Conservation (phyloP, 2,113 vertebrate genomes). For the Centropus bengalensis region DNA sequence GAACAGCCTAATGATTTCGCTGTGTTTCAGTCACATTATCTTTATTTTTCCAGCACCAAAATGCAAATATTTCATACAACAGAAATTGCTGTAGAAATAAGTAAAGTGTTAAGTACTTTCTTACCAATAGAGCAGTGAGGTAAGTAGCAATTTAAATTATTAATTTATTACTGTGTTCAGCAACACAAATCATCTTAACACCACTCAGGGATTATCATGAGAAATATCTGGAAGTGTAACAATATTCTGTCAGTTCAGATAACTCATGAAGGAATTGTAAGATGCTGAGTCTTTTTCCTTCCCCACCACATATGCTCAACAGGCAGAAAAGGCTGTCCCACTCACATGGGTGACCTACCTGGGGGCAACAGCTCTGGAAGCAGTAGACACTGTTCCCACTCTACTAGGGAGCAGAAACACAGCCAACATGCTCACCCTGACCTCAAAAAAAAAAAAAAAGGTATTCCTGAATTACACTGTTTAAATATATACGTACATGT, state of each 20-base stretch:
- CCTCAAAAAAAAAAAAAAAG: not conserved
- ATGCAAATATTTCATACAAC: not conserved
- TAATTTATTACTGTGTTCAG: not conserved
- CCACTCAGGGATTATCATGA: not conserved
- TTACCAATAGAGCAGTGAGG: not conserved
- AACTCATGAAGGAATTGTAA: not conserved
- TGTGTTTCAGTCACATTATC: not conserved
- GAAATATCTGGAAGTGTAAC: not conserved
- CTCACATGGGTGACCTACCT: not conserved
- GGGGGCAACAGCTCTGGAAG: accelerated
- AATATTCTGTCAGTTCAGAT: not conserved
- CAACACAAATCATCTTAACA: not conserved
- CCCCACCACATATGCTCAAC: not conserved
- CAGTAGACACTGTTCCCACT: not conserved
- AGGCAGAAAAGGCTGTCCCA: not conserved
- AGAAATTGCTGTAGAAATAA: not conserved
- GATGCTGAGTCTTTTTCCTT: not conserved
- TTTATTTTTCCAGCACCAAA: not conserved
- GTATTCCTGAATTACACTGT: not conserved
- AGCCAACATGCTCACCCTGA: not conserved
- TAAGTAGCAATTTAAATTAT: not conserved
- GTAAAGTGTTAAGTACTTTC: not conserved
- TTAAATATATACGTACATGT: not conserved
- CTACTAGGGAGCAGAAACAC: not conserved
- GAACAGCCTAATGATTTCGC: not conserved